Conservation (phyloP, 1,140 invertebrate species). For the Trichomalopsis sarcophagae region DNA sequence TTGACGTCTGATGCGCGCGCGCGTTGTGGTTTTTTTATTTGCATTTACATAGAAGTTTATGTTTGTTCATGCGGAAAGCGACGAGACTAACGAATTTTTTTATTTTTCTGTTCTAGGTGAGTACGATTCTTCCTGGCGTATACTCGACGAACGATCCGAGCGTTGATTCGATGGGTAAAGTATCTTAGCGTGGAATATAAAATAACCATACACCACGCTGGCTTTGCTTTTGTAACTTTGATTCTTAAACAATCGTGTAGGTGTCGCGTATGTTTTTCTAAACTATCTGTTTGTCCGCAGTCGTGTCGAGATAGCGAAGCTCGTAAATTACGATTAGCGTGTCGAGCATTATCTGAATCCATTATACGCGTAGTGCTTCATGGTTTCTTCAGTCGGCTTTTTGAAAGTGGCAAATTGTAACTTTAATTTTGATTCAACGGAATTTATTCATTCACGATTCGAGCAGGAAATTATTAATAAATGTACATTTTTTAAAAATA, state of each 20-base stretch:
- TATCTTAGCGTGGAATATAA: not conserved
- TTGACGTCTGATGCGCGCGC: not conserved
- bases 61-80: no score
- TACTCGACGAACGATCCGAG: not conserved
- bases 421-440: not conserved
- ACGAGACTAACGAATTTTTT: not conserved
- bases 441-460: not conserved
- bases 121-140: not conserved
- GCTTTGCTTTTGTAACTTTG: not conserved
- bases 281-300: not conserved
- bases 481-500: no score
- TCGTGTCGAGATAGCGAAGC: not conserved
- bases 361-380: not conserved
- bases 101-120: conserved; percentile 21
- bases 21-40: not conserved
- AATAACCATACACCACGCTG: not conserved
- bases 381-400: not conserved
- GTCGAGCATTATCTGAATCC: not conserved
- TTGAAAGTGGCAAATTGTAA: not conserved
- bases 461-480: not conserved
- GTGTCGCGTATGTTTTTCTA: not conserved
- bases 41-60: no score
- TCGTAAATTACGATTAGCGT: conserved; percentile 23
- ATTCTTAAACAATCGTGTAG: conserved; percentile 13
- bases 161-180: not conserved